Conservation (phyloP, 2,888 invertebrate genomes). For the Acrobasis suavella region DNA sequence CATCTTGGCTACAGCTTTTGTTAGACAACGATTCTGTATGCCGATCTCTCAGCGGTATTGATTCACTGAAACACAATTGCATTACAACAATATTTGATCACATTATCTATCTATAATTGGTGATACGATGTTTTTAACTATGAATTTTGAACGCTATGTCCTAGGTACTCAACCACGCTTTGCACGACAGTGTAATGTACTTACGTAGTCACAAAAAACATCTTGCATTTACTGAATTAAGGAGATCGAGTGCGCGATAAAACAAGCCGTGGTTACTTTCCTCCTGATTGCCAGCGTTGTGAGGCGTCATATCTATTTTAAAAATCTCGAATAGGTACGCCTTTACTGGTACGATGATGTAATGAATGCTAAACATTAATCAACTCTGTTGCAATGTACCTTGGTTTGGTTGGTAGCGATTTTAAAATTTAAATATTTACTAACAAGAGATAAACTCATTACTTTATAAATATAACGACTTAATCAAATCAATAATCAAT, state of each 20-base stretch:
- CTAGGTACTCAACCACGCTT: constrained; percentile 31
- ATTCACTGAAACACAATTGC: constrained; percentile 55
- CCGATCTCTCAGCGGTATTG: constrained; percentile 46
- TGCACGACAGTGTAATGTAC: not conserved
- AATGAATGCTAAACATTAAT: constrained; percentile 27
- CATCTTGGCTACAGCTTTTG: constrained; percentile 47
- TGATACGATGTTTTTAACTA: no score
- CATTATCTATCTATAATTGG: constrained; percentile 1
- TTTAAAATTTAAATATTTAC: no score
- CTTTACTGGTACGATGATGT: constrained; percentile 25
- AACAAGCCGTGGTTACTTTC: constrained; percentile 30
- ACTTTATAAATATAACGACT: no score
- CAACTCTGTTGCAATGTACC: not conserved
- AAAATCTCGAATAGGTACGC: constrained; percentile 35
- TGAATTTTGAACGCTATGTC: no score
- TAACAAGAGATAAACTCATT: no score
- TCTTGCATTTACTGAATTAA: constrained; percentile 36
- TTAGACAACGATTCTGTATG: constrained; percentile 46
- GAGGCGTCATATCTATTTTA: constrained; percentile 61
- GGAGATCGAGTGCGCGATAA: constrained; percentile 32
- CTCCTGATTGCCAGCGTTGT: constrained; percentile 45
- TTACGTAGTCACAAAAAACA: not conserved
- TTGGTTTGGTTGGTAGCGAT: no score
- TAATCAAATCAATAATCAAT: no score
- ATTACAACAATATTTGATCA: constrained; percentile 29